Evolutionary conservation across 2,888 invertebrate species (phyloP), one percentile per base, ranked within the genome.

Genomic region (Drosophila neotestacea): DNA sequence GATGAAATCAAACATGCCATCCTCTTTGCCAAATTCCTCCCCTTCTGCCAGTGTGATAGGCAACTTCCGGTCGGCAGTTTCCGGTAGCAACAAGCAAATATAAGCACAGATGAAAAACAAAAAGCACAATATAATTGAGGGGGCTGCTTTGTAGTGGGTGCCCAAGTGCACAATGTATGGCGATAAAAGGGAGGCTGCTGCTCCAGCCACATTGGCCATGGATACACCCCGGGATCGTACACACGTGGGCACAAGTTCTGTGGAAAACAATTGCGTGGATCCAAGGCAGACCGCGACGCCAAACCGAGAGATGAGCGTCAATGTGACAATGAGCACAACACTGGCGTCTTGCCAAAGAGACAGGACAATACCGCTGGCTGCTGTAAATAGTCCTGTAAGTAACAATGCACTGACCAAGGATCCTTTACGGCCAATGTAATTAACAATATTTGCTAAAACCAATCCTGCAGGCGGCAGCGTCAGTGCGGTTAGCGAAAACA

Each of bases 141-240:
- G 94, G 4, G 93, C 85, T 2, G 93, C 92, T 63, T 88, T 90
- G 87, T 87, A 89, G 38, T 79, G 83, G 0, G 74, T 81, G 73
- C 92, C 93, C 78, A 94, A 74, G 60, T 93, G 93, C 41, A 94
- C 85, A 38, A 94, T 93, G 75, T 94, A 93, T 0, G 94, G 93
- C 67, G 94, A 94, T 71, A 94, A 92, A 81, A 94, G 94, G 58
- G 94, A 94, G 13, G 94, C 93, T 0, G 93, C 93, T 69, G 94
- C 94, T 1, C 94, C 95, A 9, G 93, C 93, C 10, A 95, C 93
- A 79, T 95, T 94, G 1, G 94, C 93, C n/a, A 93, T 92, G 0
- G 94, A 93, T n/a, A 95, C 93, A n/a, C 94, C 94, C 79, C 94
- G 94, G 0, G 94, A 95, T 51, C 95, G 90, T 6, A 95, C 93